Evolutionary conservation across 1,140 invertebrate species (phyloP), one percentile per base, ranked within the genome.

Genomic region (Agrypnia vestita): DNA sequence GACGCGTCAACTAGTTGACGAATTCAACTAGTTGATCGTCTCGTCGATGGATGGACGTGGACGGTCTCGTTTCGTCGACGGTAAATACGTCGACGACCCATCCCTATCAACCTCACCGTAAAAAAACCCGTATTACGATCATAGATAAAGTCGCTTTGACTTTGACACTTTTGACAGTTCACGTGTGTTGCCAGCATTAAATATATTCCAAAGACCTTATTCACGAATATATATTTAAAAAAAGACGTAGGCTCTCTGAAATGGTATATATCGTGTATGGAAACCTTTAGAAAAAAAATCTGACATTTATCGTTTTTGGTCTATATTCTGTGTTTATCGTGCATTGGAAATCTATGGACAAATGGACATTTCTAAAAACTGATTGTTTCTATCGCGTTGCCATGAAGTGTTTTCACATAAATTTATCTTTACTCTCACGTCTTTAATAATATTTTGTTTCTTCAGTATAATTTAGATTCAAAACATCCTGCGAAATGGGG

Each of bases 401-500:
- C 17, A 11, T 21, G 55, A 59, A 19, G 55, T 59, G 55, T 59
- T 59, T 59, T 59, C 25, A 19, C 55, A 21, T 59, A 59, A 59
- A 59, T 59, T 59, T 15, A 11, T 15, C n/a, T 0, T 59, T 59
- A 59, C 21, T 59, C 21, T 11, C 55, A 17, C 21, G 15, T 19
- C 0, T 10, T 17, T 59, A 59, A 59, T 8, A 59, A 19, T 59
- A 59, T 59, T 21, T 19, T 59, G 3, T 19, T 35, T 64, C 13
- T 13, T 13, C 25, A 25, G 13, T 43, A 12, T 9, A 25, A 13
- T 25, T 64, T 64, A 35, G 25, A 35, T 51, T 59, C 7, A 69
- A 17, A 17, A 47, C 64, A 49, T 17, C 15, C n/a, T 69, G 46
- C 43, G 46, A 0, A 84, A 99, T 98, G 97, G 97, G 97, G 71